Base-by-base conservation (phyloP, 2,888 invertebrate genomes). In the Fragum whitleyi region DNA sequence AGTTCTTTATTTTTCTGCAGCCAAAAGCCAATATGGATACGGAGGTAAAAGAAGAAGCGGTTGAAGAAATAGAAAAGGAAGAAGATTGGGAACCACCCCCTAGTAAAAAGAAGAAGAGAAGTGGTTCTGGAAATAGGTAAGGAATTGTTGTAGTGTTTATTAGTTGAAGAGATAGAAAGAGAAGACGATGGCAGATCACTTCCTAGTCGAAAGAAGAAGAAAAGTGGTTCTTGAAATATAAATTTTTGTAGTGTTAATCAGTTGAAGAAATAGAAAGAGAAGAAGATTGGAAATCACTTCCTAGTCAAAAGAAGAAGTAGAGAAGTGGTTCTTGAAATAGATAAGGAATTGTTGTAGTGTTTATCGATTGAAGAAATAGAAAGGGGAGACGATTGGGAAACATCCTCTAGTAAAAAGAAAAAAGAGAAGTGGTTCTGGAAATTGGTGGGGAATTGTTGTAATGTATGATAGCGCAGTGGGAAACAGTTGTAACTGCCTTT, bases 11-110 rank as follows among this genome's bases (percentile, higher is more conserved):
- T 36, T 36, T 9, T 36, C 9, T 9, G 9, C 32, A 36, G 32
- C n/a, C 47, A 47, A 16, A 47, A 57, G 57, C 7, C 6, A 32
- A 26, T 57, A 23, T 57, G 55, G 6, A 26, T 21, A 1, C 9
- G 32, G 55, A 14, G 14, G 28, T 53, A n/a, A 59, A 74, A 23
- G 76, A 70, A 61, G 75, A 53, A 42, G 29, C 16, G 0, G 21
- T 47, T 11, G 21, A 28, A 68, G 79, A 59, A 29, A 59, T 61
- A 47, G 42, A 21, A 21, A 62, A 42, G 21, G 57, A 71, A 14
- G 68, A 72, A 32, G 74, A 79, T 51, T 78, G 80, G 47, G 83
- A 83, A 80, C 79, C 79, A 51, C 81, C 81, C 1, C 81, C 81
- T 5, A 76, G 55, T 57, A 78, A 80, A 47, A 61, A 55, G 26